A percentile compares a stretch with the other conserved stretches of the same genome.
phyloP scores from a whole-genome alignment of 2,113 vertebrate species.

The Mus pahari region DNA sequence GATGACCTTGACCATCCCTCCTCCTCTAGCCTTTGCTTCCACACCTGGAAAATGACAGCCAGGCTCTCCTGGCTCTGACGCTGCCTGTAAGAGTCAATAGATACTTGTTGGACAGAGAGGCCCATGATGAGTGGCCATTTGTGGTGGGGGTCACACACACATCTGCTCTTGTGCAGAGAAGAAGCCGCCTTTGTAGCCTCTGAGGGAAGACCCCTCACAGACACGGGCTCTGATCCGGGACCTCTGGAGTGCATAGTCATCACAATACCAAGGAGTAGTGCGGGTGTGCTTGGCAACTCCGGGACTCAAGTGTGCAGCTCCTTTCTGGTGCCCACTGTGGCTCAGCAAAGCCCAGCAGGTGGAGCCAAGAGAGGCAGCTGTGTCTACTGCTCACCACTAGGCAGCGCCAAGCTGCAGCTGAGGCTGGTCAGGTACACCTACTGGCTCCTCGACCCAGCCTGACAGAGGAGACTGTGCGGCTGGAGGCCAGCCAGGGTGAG shows the following conservation, averaged over 20 bases:
- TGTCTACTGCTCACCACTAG: conserved; percentile 50
- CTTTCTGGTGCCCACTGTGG: neutral
- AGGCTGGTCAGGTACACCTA: neutral
- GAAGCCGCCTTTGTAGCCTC: neutral
- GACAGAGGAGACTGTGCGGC: neutral
- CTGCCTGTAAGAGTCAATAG: neutral
- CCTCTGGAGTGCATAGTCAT: neutral
- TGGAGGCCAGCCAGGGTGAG: neutral
- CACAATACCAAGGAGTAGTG: neutral
- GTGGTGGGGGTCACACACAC: neutral
- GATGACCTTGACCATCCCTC: neutral
- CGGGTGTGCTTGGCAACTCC: neutral
- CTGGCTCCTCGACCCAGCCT: neutral
- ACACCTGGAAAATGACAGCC: neutral
- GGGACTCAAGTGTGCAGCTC: neutral
- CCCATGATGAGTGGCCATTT: neutral
- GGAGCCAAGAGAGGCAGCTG: neutral
- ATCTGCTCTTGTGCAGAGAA: neutral
- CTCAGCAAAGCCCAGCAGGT: neutral
- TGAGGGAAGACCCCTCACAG: neutral
- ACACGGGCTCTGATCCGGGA: neutral
- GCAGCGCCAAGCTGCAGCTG: conserved; percentile 58
- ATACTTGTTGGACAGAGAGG: neutral
- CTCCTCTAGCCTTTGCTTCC: neutral
- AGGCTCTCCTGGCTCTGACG: neutral